Evolutionary conservation across 1,140 invertebrate genomes (phyloP), one percentile per base, ranked within the genome.

Genomic region (Trissolcus basalis): DNA sequence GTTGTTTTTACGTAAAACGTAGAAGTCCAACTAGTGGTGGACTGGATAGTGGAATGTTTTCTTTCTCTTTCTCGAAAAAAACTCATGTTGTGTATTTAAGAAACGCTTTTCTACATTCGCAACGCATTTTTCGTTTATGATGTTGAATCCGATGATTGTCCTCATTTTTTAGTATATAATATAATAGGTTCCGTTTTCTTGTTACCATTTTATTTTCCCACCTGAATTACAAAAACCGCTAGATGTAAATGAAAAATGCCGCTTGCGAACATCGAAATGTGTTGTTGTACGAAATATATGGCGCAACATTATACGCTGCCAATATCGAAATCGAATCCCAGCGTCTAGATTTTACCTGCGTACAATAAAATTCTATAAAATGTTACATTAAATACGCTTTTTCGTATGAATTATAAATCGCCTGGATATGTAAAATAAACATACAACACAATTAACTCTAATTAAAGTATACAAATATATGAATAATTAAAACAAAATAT

Each of bases 351-450:
- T 72, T 51, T 76, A 74, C 53, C 58, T 79, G 70, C 75, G 67
- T 75, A 70, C 61, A 64, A 64, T 76, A 60, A 73, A 80, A 71
- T 27, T 79, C 73, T 68, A 80, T 73, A 77, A 71, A 65, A 61
- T 60, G 60, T 77, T 77, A 73, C 74, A 76, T 83, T 84, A 81
- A 39, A 81, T 77, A 75, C 65, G 81, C 82, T 27, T 85, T 85
- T 84, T 81, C 77, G 59, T 85, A 83, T 83, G 81, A n/a, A 39
- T 83, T 80, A 81, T 83, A 53, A 80, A 82, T 59, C 65, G 76
- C 61, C 75, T 73, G 68, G 78, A 81, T 81, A 78, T 56, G 39
- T 77, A 6, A 27, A 27, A 27, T 82, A 80, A 77, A 73, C 74
- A 82, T 81, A 83, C 63, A 74, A 78, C 73, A 77, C 70, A 75